These are phyloP conservation scores for Scaptomyza polygonia DNA, from an alignment of 2,888 invertebrate species.

Conservation along the genomic window DNA sequence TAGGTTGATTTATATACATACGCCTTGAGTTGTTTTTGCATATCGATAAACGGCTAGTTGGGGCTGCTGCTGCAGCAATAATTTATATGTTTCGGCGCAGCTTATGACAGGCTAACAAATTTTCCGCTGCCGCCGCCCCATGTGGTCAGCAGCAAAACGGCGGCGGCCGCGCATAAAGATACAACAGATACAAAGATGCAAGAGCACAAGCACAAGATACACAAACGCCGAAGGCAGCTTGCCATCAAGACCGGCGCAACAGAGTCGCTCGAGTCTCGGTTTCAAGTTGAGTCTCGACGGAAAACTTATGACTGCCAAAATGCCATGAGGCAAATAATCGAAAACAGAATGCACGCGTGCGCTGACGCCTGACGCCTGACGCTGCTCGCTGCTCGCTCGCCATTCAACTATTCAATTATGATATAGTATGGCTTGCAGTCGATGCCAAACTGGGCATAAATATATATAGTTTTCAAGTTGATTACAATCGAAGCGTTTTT, in stretches of 20 bases:
- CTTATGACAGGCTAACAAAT: slow-evolving; percentile 79
- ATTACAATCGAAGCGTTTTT: slow-evolving; percentile 50
- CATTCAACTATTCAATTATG: slow-evolving; percentile 69
- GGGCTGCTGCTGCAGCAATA: slow-evolving; percentile 31
- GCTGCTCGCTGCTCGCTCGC: slow-evolving; percentile 7
- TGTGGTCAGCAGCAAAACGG: slow-evolving; percentile 53
- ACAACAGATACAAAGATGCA: slow-evolving; percentile 61
- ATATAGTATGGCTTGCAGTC: slow-evolving; percentile 52
- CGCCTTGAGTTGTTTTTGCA: slow-evolving; percentile 44
- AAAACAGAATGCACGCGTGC: slow-evolving; percentile 71
- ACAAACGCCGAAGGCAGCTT: slow-evolving; percentile 65
- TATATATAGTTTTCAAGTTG: slow-evolving; percentile 63
- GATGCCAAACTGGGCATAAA: slow-evolving; percentile 20
- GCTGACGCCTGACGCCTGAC: slow-evolving; percentile 49
- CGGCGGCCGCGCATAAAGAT: slow-evolving; percentile 52
- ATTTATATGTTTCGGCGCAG: slow-evolving; percentile 76
- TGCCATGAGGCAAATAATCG: slow-evolving; percentile 73
- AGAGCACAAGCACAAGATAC: slow-evolving; percentile 48
- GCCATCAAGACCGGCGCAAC: slow-evolving; percentile 63
- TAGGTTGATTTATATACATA: slow-evolving; percentile 6
- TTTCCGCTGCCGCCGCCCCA: slow-evolving; percentile 70
- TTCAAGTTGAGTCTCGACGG: slow-evolving; percentile 7
- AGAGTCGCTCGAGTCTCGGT: slow-evolving; percentile 14
- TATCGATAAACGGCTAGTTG: slow-evolving; percentile 57
- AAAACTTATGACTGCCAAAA: slow-evolving; percentile 63